Evolutionary conservation across 1,140 invertebrate species (phyloP), one percentile per base, ranked within the genome.

Genomic region (Aplysia californica): DNA sequence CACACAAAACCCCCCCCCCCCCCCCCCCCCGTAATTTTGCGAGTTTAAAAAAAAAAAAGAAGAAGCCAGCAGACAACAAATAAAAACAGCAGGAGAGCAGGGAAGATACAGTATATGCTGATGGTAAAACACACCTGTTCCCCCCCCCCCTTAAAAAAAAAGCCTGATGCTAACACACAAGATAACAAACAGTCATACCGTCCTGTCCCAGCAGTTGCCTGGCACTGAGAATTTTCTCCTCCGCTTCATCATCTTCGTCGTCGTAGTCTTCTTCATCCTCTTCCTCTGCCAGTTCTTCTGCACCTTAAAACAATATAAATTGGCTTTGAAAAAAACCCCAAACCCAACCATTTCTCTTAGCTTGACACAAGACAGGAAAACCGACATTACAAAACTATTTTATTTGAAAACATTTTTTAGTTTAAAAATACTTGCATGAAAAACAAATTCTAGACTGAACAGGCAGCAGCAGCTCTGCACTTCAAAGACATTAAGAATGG

Each of bases 211-310:
- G 56, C 2, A 72, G 23, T 20, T 33, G 50, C 5, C 33, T 31
- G 3, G 56, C 70, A 61, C 58, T 72, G 31, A 72, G 35, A 1
- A 72, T 61, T 59, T 72, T 29, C 3, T 59, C 55, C 6, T 18
- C 39, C 20, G 26, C 70, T 3, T 72, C 70, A 31, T 71, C 44
- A 6, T 72, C 70, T 3, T 72, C 70, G 39, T 72, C 55, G 18
- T 72, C 56, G 20, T 72, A 55, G 31, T 72, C 55, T 33, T 72
- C 70, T 1, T 72, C 56, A 44, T 72, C 58, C 21, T 72, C 56
- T 41, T 36, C 56, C 29, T n/a, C 70, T 59, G 38, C 38, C 18
- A 39, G 55, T 5, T 35, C 70, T 38, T 26, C 4, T 15, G 33
- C 2, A 71, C 15, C 29, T 31, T 10, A 59, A 21, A 21, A 71